Evolutionary conservation across 2,888 invertebrate species (phyloP).

Genomic region (Pterobdella sp.): DNA sequence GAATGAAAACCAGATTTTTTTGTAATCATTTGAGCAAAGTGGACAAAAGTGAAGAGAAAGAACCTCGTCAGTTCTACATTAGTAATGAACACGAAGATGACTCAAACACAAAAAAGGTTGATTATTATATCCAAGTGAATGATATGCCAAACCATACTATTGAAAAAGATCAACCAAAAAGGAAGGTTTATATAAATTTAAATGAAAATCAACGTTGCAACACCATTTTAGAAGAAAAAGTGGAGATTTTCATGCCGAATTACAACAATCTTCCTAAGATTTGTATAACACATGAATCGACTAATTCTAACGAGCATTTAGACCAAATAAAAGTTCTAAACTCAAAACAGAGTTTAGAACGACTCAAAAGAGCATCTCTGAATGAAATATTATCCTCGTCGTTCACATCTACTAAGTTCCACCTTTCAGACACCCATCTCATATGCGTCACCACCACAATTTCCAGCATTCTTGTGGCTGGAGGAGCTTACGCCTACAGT

Average conservation of each 20-base stretch:
- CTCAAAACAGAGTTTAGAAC: too few species aligned
- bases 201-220: neutral
- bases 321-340: too few species aligned
- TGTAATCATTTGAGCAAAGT: neutral
- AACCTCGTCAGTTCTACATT: neutral
- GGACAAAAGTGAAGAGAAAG: neutral
- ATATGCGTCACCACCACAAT: conserved; percentile 69
- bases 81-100: neutral
- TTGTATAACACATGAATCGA: neutral
- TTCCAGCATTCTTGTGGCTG: conserved; percentile 86
- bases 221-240: neutral
- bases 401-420: conserved; percentile 65
- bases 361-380: neutral
- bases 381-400: conserved; percentile 51
- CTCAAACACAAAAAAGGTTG: neutral
- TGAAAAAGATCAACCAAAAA: neutral
- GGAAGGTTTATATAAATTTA: conserved; percentile 1
- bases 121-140: conserved; percentile 9
- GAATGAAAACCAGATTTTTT: neutral
- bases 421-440: conserved; percentile 77
- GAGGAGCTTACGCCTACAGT: conserved; percentile 91
- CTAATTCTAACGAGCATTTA: neutral
- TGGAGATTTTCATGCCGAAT: neutral
- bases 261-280: neutral
- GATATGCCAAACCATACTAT: neutral